Percentiles rank a stretch among this genome's conserved stretches.
Conservation (phyloP, 2,888 invertebrate genomes). For the Argynnis bischoffii region DNA sequence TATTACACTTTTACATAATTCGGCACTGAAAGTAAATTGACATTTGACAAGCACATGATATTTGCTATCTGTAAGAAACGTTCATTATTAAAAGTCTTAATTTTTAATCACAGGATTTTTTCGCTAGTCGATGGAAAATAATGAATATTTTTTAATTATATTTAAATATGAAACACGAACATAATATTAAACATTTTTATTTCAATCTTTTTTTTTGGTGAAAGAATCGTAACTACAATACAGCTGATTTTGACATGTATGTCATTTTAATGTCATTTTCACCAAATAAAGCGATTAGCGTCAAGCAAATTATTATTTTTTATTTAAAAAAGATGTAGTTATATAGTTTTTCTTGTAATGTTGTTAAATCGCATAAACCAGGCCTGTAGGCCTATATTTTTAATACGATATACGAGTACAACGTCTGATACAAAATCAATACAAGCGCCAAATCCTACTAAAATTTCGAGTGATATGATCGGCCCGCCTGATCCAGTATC, state of each 20-base stretch:
- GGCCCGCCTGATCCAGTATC: slow-evolving; percentile 92
- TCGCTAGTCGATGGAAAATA: background rate
- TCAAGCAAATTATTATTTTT: background rate
- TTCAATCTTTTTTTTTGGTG: too few relatives aligned
- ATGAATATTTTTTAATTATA: background rate
- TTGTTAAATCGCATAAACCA: slow-evolving; percentile 20
- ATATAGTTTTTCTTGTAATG: slow-evolving; percentile 18
- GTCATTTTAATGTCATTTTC: slow-evolving; percentile 8
- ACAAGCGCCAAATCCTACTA: slow-evolving; percentile 66
- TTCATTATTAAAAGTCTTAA: slow-evolving; percentile 5
- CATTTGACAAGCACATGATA: slow-evolving; percentile 10
- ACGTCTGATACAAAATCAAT: slow-evolving; percentile 58
- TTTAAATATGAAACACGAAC: too few relatives aligned
- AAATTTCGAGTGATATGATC: slow-evolving; percentile 83
- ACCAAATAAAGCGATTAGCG: slow-evolving; percentile 11
- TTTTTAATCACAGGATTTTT: too few relatives aligned
- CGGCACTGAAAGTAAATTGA: slow-evolving; percentile 42
- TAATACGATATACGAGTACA: slow-evolving; percentile 40
- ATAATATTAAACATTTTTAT: too few relatives aligned
- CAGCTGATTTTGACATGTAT: slow-evolving; percentile 17
- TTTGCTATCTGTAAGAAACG: slow-evolving; percentile 13
- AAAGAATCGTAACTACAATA: background rate
- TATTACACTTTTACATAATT: slow-evolving; percentile 72
- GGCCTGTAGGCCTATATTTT: slow-evolving; percentile 12
- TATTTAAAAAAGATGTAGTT: slow-evolving; percentile 8